phyloP scores from a whole-genome alignment of 2,797 vertebrate species.

The Chaetodon trifasciatus region DNA sequence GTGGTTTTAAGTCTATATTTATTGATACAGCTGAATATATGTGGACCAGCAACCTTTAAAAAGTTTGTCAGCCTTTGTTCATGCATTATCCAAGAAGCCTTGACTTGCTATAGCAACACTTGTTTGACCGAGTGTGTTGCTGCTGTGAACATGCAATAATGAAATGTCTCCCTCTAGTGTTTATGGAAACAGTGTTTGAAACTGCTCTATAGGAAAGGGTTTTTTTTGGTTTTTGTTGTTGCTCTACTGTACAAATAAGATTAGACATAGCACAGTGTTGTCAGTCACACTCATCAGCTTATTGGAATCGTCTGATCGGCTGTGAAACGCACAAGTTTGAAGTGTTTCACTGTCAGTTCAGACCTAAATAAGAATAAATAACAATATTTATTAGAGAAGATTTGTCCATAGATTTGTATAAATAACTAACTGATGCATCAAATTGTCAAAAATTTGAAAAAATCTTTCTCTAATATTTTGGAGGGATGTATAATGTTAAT shows the following conservation, averaged over 20 bases:
- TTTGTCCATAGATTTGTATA: constrained; percentile 51
- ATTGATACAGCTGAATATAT: constrained; percentile 76
- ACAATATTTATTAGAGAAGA: constrained; percentile 21
- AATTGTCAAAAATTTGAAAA: constrained; percentile 12
- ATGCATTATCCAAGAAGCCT: constrained; percentile 38
- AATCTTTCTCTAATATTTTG: background rate
- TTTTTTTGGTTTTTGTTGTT: background rate
- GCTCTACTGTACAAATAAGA: background rate
- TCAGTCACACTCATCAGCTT: constrained; percentile 5
- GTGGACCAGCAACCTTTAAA: constrained; percentile 63
- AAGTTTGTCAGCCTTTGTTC: constrained; percentile 49
- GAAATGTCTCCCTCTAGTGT: constrained; percentile 81
- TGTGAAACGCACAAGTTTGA: background rate
- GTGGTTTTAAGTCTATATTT: constrained; percentile 81
- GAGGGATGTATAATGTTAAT: background rate
- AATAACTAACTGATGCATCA: constrained; percentile 55
- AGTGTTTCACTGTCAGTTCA: constrained; percentile 23
- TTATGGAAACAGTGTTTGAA: constrained; percentile 38
- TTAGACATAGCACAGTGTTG: constrained; percentile 10
- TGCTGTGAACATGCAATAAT: constrained; percentile 51
- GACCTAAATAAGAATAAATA: constrained; percentile 21
- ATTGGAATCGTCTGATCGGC: constrained; percentile 7
- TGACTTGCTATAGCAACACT: constrained; percentile 30
- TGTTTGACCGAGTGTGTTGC: constrained; percentile 47
- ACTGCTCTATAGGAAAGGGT: constrained; percentile 12